Conservation (phyloP, 2,113 vertebrate genomes). For the Psilopsiagon aymara region DNA sequence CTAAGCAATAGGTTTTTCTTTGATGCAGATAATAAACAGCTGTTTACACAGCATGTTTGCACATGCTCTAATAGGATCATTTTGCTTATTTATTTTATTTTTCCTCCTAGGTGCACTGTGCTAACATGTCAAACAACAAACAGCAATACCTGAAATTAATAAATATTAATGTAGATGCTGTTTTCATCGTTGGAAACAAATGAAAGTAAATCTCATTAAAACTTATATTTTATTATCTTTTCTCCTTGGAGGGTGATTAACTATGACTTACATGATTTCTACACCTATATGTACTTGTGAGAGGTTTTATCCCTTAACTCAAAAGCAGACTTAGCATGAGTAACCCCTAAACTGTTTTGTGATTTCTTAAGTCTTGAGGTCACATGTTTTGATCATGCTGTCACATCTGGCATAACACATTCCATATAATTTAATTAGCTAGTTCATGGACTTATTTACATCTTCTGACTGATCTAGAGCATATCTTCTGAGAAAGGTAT, state of each 20-base stretch:
- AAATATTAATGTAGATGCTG: constrained; percentile 3
- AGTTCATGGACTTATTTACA: background rate
- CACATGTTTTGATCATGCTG: background rate
- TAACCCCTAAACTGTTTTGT: background rate
- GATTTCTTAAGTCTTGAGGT: background rate
- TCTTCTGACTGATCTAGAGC: background rate
- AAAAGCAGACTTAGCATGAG: background rate
- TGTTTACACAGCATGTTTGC: constrained; percentile 41
- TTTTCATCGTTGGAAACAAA: background rate
- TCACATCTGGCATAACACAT: background rate
- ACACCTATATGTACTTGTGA: background rate
- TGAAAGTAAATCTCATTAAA: background rate
- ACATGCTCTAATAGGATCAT: background rate
- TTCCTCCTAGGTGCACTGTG: background rate
- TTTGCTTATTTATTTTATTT: constrained; percentile 14
- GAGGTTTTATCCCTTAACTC: background rate
- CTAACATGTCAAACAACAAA: constrained; percentile 37
- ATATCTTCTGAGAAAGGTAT: background rate
- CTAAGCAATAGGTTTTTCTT: background rate
- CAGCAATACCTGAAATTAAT: background rate
- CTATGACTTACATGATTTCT: background rate
- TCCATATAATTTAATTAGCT: background rate
- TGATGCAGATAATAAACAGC: constrained; percentile 40
- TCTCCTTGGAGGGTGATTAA: background rate
- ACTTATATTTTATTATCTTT: background rate